Conservation (phyloP, 2,113 vertebrate genomes). For the Rhinolophus sinicus region DNA sequence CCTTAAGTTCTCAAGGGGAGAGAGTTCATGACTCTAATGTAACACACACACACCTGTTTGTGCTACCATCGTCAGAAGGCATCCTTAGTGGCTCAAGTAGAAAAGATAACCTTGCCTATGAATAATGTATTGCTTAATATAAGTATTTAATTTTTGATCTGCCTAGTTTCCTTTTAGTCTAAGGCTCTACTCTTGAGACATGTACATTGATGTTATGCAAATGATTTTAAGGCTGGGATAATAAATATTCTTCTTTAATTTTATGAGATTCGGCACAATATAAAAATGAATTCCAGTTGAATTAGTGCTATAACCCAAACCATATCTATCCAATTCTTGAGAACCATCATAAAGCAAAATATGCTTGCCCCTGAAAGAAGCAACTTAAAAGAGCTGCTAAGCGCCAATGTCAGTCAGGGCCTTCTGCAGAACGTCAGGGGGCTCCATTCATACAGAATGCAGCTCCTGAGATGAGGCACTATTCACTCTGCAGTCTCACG, state of each 20-base stretch:
- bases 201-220: background rate
- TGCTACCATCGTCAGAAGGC: background rate
- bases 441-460: background rate
- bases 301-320: background rate
- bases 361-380: background rate
- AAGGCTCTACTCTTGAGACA: background rate
- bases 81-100: background rate
- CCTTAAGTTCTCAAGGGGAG: background rate
- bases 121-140: background rate
- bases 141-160: background rate
- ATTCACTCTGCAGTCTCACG: accelerated
- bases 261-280: conserved; percentile 1
- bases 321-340: background rate
- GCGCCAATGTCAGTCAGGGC: background rate
- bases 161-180: background rate
- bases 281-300: background rate
- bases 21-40: background rate
- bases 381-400: background rate
- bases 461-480: background rate
- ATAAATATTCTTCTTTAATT: background rate
- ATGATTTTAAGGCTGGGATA: background rate
- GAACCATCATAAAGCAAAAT: background rate
- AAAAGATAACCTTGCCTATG: background rate
- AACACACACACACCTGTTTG: too few relatives aligned
- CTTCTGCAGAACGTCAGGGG: background rate